phyloP scores from a whole-genome alignment of 2,797 vertebrate genomes.

The Gadopsis marmoratus region DNA sequence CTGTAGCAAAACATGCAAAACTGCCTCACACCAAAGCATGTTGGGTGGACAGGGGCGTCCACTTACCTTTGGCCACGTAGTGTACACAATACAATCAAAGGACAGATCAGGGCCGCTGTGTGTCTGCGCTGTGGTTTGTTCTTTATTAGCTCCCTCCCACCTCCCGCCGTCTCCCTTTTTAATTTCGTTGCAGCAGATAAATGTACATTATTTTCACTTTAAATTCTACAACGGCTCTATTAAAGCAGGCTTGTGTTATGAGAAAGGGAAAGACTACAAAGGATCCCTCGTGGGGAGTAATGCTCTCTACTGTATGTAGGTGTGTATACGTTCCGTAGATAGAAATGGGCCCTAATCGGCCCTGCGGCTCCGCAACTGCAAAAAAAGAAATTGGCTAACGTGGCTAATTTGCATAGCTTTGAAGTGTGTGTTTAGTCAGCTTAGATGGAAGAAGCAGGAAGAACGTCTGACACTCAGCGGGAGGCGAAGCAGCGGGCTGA shows the following conservation, averaged over 20 bases:
- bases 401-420: conserved; percentile 81
- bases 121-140: conserved; percentile 38
- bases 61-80: conserved; percentile 19
- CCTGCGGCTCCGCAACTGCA: conserved; percentile 50
- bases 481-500: conserved; percentile 61
- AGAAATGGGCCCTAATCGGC: conserved; percentile 67
- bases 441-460: conserved; percentile 62
- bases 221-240: conserved; percentile 63
- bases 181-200: conserved; percentile 50
- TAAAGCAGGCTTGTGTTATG: conserved; percentile 60
- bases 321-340: conserved; percentile 65
- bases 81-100: conserved; percentile 31
- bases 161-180: conserved; percentile 19
- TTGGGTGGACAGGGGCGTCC: background rate
- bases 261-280: conserved; percentile 59
- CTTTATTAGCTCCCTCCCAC: conserved; percentile 41
- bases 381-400: conserved; percentile 70
- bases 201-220: conserved; percentile 59
- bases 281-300: conserved; percentile 38
- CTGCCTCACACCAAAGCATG: background rate
- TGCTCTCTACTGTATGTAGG: conserved; percentile 50
- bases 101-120: conserved; percentile 26
- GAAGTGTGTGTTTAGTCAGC: conserved; percentile 74
- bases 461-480: conserved; percentile 65
- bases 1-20: background rate